Conservation (phyloP, 2,888 invertebrate genomes). For the Trissoscelio sp. region DNA sequence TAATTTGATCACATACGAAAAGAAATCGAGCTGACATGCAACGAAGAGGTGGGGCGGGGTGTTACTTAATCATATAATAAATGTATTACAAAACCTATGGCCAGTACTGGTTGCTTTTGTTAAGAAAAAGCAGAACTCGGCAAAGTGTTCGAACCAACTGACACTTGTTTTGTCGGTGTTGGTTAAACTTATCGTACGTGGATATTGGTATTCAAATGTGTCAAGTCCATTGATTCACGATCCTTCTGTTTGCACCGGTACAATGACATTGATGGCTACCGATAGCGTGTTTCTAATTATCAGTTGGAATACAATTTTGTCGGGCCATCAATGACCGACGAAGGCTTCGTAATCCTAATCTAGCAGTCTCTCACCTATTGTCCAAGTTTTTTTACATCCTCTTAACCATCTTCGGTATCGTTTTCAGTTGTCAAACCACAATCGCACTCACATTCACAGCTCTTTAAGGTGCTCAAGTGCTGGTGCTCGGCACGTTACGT, state of each 20-base stretch:
- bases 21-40: constrained; percentile 73
- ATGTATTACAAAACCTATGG: constrained; percentile 49
- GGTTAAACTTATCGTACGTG: constrained; percentile 52
- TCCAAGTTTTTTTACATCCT: constrained; percentile 43
- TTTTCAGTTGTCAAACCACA: constrained; percentile 69
- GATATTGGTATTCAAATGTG: constrained; percentile 83
- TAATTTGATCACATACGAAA: constrained; percentile 65
- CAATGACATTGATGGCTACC: constrained; percentile 51
- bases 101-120: constrained; percentile 32
- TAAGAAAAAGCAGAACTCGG: constrained; percentile 48
- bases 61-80: constrained; percentile 64
- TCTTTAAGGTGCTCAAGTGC: constrained; percentile 78
- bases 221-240: constrained; percentile 71
- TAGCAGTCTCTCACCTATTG: constrained; percentile 59
- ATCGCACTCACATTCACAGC: constrained; percentile 77
- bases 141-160: constrained; percentile 53
- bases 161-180: constrained; percentile 34
- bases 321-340: constrained; percentile 53
- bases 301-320: background rate
- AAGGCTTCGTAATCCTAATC: constrained; percentile 50
- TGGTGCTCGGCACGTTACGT: constrained; percentile 78
- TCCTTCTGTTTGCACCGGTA: constrained; percentile 60
- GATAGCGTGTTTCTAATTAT: background rate
- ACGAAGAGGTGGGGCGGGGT: constrained; percentile 69
- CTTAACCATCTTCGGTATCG: constrained; percentile 67